Conservation (phyloP, 2,113 vertebrate genomes). For the Zonotrichia leucophrys region DNA sequence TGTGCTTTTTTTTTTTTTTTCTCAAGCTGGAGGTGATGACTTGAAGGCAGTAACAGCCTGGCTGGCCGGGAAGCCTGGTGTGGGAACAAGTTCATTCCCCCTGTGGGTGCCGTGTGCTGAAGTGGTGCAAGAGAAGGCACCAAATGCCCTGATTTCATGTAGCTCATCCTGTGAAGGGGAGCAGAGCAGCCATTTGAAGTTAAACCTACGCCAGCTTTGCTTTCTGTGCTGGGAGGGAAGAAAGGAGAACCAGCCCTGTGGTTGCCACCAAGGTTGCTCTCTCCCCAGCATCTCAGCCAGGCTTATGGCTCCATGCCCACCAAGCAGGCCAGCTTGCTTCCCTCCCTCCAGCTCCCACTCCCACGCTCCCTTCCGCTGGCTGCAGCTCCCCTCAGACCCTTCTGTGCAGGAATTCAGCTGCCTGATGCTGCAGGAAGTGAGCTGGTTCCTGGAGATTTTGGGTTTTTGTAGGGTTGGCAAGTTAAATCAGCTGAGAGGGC, state of each 20-base stretch:
- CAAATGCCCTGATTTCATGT: neutral
- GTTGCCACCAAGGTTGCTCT: neutral
- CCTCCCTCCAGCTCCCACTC: constrained; percentile 11
- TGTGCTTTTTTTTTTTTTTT: neutral
- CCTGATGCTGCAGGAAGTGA: neutral
- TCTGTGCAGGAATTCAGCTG: constrained; percentile 7
- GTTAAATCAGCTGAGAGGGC: neutral
- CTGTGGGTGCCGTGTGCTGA: rapidly evolving
- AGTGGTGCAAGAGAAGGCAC: neutral
- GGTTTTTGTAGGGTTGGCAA: neutral
- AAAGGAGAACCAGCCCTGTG: neutral
- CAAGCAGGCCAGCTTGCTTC: rapidly evolving
- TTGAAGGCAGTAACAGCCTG: neutral
- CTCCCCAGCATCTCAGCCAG: neutral
- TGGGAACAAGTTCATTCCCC: neutral
- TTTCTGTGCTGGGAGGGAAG: neutral
- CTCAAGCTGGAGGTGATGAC: neutral
- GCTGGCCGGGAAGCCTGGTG: neutral
- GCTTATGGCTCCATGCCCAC: neutral
- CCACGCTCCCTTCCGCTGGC: constrained; percentile 10
- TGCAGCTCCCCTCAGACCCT: neutral
- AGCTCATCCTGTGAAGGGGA: neutral
- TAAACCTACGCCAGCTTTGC: neutral
- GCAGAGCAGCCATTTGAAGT: neutral
- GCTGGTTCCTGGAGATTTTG: neutral